Percentiles rank a stretch among this genome's conserved stretches.
Evolutionary conservation across 2,113 vertebrate species (phyloP).

Genomic region (Speoplatyrhinus poulsoni): DNA sequence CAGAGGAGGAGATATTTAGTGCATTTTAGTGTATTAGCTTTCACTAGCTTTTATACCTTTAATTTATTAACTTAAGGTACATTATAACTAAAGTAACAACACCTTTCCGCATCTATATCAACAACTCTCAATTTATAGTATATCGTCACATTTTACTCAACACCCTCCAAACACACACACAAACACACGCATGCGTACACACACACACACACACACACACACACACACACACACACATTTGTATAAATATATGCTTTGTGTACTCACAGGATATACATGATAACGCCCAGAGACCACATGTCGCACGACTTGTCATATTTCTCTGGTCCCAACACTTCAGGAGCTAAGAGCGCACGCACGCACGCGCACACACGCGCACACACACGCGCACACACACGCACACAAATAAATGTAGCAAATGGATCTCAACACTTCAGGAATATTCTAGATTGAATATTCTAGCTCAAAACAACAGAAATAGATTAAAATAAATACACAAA

Average conservation of each 20-base stretch:
- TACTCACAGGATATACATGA: conserved; percentile 99
- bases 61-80: too few relatives aligned
- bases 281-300: conserved; percentile 99
- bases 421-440: not conserved
- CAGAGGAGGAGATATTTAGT: too few relatives aligned
- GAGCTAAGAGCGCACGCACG: conserved; percentile 76
- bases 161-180: not conserved
- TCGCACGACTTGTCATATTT: conserved; percentile 99
- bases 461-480: not conserved
- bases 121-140: too few relatives aligned
- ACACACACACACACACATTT: not conserved
- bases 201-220: not conserved
- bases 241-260: not conserved
- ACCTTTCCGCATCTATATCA: too few relatives aligned
- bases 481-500: too few relatives aligned
- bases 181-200: not conserved
- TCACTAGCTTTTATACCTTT: too few relatives aligned
- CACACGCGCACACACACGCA: conserved; percentile 5
- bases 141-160: too few relatives aligned
- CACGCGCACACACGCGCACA: conserved; percentile 7
- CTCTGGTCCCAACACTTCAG: conserved; percentile 96
- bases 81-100: too few relatives aligned
- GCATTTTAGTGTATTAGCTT: too few relatives aligned
- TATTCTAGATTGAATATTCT: too few relatives aligned
- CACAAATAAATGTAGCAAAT: not conserved